phyloP scores from a whole-genome alignment of 1,140 invertebrate genomes.

The Stegodyphus dumicola region DNA sequence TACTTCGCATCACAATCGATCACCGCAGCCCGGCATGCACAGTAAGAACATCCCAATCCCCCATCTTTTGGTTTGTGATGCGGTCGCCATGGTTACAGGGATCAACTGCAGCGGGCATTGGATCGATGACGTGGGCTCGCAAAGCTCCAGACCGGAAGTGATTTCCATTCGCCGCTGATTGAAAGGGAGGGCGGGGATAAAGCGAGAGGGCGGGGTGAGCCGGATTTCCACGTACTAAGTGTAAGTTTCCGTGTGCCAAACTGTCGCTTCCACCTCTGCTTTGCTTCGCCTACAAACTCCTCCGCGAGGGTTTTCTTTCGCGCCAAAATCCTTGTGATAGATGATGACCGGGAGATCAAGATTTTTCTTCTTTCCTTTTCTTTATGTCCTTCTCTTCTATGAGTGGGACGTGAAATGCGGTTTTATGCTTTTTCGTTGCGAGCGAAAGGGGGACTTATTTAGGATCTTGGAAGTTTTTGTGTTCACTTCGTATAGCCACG shows the following conservation, averaged over 20 bases:
- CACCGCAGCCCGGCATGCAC: background rate
- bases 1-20: background rate
- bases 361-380: constrained; percentile 18
- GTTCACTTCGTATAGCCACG: background rate
- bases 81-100: constrained; percentile 41
- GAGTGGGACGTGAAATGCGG: constrained; percentile 10
- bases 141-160: constrained; percentile 54
- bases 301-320: constrained; percentile 13
- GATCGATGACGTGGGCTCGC: constrained; percentile 38
- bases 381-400: constrained; percentile 6
- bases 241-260: constrained; percentile 59
- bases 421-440: constrained; percentile 49
- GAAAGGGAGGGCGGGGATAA: constrained; percentile 29
- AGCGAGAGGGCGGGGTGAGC: constrained; percentile 47
- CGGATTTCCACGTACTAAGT: constrained; percentile 61
- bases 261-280: constrained; percentile 47
- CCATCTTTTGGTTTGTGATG: constrained; percentile 10
- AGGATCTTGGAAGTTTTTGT: constrained; percentile 1
- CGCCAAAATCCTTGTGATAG: constrained; percentile 51
- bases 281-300: constrained; percentile 56
- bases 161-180: constrained; percentile 58
- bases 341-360: constrained; percentile 48
- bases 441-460: constrained; percentile 41
- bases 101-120: constrained; percentile 25
- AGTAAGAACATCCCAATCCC: constrained; percentile 1